Evolutionary conservation across 2,113 vertebrate genomes (phyloP).

Genomic region (Lophius piscatorius): DNA sequence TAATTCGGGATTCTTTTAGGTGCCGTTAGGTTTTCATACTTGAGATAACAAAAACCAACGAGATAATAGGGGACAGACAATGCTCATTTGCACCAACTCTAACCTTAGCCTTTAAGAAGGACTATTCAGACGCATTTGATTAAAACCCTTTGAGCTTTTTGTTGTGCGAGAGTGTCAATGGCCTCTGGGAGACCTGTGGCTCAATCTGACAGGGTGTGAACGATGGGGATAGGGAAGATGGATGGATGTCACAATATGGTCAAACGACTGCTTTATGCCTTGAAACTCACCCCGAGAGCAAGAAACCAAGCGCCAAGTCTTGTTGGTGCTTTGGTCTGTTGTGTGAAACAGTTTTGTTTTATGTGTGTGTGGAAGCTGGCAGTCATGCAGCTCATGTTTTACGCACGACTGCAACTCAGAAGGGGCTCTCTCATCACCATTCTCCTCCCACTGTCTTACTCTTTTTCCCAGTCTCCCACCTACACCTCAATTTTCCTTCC

Average conservation of each 20-base stretch:
- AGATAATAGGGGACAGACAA: neutral
- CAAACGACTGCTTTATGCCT: slow-evolving; percentile 26
- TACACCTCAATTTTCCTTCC: slow-evolving; percentile 24
- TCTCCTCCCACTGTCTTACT: slow-evolving; percentile 41
- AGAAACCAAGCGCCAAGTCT: slow-evolving; percentile 34
- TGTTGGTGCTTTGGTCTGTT: slow-evolving; percentile 3
- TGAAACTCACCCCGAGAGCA: slow-evolving; percentile 30
- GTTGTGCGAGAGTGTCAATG: neutral
- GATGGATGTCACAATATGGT: slow-evolving; percentile 37
- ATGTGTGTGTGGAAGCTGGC: slow-evolving; percentile 32
- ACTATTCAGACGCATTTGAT: neutral
- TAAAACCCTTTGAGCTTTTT: slow-evolving; percentile 1
- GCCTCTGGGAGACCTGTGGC: neutral
- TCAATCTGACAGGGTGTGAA: neutral
- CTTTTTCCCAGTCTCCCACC: slow-evolving; percentile 29
- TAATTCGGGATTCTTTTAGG: too few relatives aligned
- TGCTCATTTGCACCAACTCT: neutral
- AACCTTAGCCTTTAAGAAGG: neutral
- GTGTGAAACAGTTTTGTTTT: slow-evolving; percentile 33
- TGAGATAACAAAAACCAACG: neutral
- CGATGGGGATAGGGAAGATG: slow-evolving; percentile 7
- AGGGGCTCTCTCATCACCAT: slow-evolving; percentile 57
- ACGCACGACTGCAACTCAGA: slow-evolving; percentile 59
- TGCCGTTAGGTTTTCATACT: neutral
- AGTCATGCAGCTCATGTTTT: slow-evolving; percentile 45